Base-by-base conservation (phyloP, 2,888 invertebrate genomes). In the Endomychus coccineus region DNA sequence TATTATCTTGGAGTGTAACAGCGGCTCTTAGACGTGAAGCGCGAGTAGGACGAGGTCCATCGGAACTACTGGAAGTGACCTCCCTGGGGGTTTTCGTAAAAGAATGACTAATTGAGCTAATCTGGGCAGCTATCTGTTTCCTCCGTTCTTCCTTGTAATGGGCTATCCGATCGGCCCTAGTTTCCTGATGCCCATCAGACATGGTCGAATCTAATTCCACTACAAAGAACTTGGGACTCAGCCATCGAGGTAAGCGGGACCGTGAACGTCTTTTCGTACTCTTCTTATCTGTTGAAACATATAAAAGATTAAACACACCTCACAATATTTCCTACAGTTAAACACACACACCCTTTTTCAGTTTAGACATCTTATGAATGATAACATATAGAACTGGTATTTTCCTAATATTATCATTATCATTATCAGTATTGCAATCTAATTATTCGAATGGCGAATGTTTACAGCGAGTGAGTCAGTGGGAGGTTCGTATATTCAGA, bases 101-200 rank as follows among this genome's bases (percentile, higher is more conserved):
- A 25, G 31, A 21, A 27, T 17, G 6, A 19, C 21, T 9, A 19
- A n/a, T 9, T 19, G 35, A 10, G 33, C 43, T 34, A 2, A 36
- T 64, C 43, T 73, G 75, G n/a, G 75, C 73, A 22, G 75, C 78
- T 42, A 83, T 66, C 61, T 83, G 81, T 51, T 72, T 74, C 42
- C 79, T 71, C 36, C 83, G 69, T 57, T 83, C 80, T 54, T 83
- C 83, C 60, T 83, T 83, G 64, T 82, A 83, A 51, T 74, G 74
- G 51, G 75, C 76, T 53, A 82, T 78, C 57, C 82, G 70, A 62
- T 77, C 77, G 58, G 73, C 70, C 46, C 73, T 66, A 59, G 68
- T 71, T 60, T 71, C 71, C 15, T 38, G 38, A 14, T 54, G 44
- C 16, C 37, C 48, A 36, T 61, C 57, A 53, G 61, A 56, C 60